A percentile compares a stretch with the other conserved stretches of the same genome.
Evolutionary conservation across 2,113 vertebrate genomes (phyloP).

Genomic region (Osmerus eperlanus): DNA sequence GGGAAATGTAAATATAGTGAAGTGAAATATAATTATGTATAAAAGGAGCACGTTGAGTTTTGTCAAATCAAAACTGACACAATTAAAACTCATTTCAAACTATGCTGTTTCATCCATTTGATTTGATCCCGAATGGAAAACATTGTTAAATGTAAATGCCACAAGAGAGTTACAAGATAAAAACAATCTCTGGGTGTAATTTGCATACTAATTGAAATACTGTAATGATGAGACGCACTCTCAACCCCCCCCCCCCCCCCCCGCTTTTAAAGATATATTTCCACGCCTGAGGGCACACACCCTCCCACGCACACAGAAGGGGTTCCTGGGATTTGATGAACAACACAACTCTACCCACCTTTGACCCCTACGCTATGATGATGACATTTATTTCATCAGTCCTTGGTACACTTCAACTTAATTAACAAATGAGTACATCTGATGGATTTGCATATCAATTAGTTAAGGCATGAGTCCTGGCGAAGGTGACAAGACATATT

Average conservation of each 20-base stretch:
- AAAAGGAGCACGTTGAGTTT: no score
- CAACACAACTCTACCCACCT: slow-evolving; percentile 25
- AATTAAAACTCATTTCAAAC: slow-evolving; percentile 36
- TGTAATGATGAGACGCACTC: slow-evolving; percentile 25
- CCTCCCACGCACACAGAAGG: background rate
- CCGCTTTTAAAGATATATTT: background rate
- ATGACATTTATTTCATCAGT: slow-evolving; percentile 13
- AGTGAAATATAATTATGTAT: no score
- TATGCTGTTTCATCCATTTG: slow-evolving; percentile 27
- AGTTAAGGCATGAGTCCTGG: background rate
- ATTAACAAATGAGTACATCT: slow-evolving; percentile 3
- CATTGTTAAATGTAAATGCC: slow-evolving; percentile 36
- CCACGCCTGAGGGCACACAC: background rate
- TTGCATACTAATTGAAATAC: slow-evolving; percentile 52
- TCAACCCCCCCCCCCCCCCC: background rate
- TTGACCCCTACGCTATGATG: slow-evolving; percentile 16
- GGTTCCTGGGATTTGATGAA: slow-evolving; percentile 37
- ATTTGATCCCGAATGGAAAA: slow-evolving; percentile 29
- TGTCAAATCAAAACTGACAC: slow-evolving; percentile 12
- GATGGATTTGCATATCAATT: background rate
- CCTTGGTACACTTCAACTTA: background rate
- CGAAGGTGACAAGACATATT: background rate
- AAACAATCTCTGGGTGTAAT: slow-evolving; percentile 44
- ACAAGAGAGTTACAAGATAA: slow-evolving; percentile 45
- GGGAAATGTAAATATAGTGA: no score